phyloP scores from a whole-genome alignment of 2,888 invertebrate species.

The Sthenelais limicola region DNA sequence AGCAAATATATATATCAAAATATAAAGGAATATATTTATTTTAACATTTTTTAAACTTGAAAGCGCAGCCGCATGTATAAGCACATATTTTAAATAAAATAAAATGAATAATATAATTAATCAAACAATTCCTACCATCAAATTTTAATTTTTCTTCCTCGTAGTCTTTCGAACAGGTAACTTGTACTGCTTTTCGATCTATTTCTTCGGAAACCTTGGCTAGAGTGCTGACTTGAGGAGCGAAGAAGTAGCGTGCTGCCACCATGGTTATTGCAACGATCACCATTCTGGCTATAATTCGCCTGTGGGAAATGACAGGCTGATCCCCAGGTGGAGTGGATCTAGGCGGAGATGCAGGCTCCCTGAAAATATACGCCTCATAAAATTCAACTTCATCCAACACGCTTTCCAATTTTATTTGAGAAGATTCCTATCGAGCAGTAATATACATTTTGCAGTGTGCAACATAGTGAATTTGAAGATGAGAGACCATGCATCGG shows the following conservation, averaged over 20 bases:
- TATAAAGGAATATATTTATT: not conserved
- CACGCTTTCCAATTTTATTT: no score
- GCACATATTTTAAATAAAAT: not conserved
- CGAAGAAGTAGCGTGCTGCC: constrained; percentile 10
- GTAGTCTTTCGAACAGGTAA: constrained; percentile 42
- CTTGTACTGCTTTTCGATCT: not conserved
- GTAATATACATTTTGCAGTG: no score
- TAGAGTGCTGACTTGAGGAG: not conserved
- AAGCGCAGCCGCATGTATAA: not conserved
- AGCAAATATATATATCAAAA: not conserved
- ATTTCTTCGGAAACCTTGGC: constrained; percentile 9
- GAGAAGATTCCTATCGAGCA: no score
- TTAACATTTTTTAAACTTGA: no score
- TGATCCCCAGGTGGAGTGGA: no score
- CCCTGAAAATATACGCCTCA: no score
- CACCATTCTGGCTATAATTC: constrained; percentile 3
- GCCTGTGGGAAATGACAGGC: constrained; percentile 20
- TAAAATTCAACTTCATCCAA: no score
- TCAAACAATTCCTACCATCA: constrained; percentile 25
- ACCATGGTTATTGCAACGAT: constrained; percentile 14
- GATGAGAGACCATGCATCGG: no score
- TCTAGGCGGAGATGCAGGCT: no score
- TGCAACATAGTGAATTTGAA: no score
- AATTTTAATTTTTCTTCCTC: constrained; percentile 8
- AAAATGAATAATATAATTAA: not conserved